A percentile compares a stretch with the other conserved stretches of the same genome.
phyloP scores from a whole-genome alignment of 2,888 invertebrate species.

The Tineola bisselliella region DNA sequence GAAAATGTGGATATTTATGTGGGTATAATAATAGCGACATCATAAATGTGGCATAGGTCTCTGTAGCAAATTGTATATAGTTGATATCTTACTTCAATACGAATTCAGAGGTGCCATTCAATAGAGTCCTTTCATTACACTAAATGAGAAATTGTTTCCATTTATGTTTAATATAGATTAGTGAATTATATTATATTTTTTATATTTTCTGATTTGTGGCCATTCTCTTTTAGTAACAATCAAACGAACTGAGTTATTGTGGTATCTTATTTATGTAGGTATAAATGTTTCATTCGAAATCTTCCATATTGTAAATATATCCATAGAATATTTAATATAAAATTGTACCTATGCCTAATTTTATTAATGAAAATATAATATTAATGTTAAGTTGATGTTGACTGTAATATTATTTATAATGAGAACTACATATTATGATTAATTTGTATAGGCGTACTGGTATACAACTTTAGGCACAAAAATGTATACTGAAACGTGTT shows the following conservation, averaged over 20 bases:
- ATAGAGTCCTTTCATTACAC: background rate
- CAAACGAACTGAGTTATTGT: background rate
- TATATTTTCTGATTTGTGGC: background rate
- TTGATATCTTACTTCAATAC: slow-evolving; percentile 2
- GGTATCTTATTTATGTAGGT: background rate
- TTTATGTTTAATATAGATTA: background rate
- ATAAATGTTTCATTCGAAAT: background rate
- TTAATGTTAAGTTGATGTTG: slow-evolving; percentile 15
- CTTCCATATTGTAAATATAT: slow-evolving; percentile 7
- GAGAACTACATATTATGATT: background rate
- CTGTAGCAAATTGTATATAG: background rate
- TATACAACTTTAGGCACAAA: background rate
- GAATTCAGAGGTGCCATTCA: slow-evolving; percentile 8
- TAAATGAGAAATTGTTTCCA: background rate
- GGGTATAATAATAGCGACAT: background rate
- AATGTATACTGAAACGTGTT: background rate
- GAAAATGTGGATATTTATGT: background rate
- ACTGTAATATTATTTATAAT: slow-evolving; percentile 4
- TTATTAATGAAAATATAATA: slow-evolving; percentile 7
- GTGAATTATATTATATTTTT: background rate
- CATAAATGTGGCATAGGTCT: background rate
- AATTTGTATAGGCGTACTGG: background rate
- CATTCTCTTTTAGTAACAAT: background rate
- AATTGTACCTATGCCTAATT: background rate
- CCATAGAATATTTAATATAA: slow-evolving; percentile 33